phyloP scores from a whole-genome alignment of 2,888 invertebrate species.

The Isoperla grammatica region DNA sequence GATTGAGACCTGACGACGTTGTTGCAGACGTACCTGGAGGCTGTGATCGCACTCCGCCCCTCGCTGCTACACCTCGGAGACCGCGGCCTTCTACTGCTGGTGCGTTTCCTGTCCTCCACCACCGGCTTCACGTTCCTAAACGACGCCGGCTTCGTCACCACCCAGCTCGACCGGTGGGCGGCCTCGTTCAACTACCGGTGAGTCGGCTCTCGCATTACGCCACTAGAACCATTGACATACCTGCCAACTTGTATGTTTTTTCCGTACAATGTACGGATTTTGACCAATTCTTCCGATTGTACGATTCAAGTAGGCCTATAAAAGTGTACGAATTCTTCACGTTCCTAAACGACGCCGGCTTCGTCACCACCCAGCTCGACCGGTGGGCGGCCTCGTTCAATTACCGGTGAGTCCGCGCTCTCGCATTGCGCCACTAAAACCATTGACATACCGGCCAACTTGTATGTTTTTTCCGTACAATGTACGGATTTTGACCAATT shows the following conservation, averaged over 20 bases:
- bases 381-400: constrained; percentile 73
- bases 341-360: constrained; percentile 55
- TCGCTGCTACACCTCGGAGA: constrained; percentile 65
- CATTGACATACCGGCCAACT: too few relatives aligned
- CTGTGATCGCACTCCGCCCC: constrained; percentile 69
- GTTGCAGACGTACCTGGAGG: constrained; percentile 64
- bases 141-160: constrained; percentile 58
- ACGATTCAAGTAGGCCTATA: too few relatives aligned
- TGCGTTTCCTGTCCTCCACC: constrained; percentile 68
- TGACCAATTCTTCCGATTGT: too few relatives aligned
- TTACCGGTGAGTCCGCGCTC: constrained; percentile 60
- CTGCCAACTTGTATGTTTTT: too few relatives aligned
- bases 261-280: too few relatives aligned
- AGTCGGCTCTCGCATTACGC: constrained; percentile 28
- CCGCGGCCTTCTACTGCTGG: constrained; percentile 68
- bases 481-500: too few relatives aligned
- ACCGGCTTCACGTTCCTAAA: constrained; percentile 60
- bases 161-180: constrained; percentile 75
- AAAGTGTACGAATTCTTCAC: too few relatives aligned
- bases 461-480: too few relatives aligned
- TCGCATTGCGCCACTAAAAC: too few relatives aligned
- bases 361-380: constrained; percentile 65
- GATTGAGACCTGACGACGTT: too few relatives aligned
- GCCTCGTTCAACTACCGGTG: constrained; percentile 66
- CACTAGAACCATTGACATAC: too few relatives aligned